Percentiles rank a stretch among this genome's conserved stretches.
Conservation (phyloP, 2,888 invertebrate genomes). For the Ctenicera cuprea region DNA sequence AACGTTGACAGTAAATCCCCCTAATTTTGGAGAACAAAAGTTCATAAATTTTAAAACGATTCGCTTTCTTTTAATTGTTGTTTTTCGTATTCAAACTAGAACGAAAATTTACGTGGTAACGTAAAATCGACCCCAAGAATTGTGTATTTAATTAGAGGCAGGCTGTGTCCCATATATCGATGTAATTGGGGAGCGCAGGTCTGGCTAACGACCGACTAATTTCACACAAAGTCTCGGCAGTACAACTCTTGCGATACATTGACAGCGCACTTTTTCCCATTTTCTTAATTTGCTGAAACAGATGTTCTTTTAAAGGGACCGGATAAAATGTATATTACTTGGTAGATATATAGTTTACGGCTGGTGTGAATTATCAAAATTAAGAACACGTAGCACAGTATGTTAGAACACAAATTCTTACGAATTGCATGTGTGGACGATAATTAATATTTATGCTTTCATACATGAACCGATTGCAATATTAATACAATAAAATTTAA, state of each 20-base stretch:
- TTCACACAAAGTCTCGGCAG: constrained; percentile 51
- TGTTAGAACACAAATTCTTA: too few relatives aligned
- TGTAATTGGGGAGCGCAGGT: constrained; percentile 58
- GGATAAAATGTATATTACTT: background rate
- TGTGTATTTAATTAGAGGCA: constrained; percentile 61
- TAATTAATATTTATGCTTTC: too few relatives aligned
- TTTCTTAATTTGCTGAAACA: constrained; percentile 9
- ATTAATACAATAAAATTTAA: too few relatives aligned
- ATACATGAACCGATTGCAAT: too few relatives aligned
- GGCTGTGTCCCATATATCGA: constrained; percentile 59
- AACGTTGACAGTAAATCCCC: too few relatives aligned
- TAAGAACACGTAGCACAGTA: too few relatives aligned
- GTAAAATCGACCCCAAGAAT: constrained; percentile 50
- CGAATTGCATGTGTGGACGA: too few relatives aligned
- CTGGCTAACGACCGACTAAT: constrained; percentile 60
- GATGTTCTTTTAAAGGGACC: background rate
- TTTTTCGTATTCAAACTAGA: constrained; percentile 24
- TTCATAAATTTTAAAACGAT: background rate
- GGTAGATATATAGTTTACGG: too few relatives aligned
- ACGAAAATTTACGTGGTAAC: constrained; percentile 17
- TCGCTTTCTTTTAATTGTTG: background rate
- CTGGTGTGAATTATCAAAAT: too few relatives aligned
- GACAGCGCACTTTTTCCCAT: constrained; percentile 30
- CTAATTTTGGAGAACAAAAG: background rate
- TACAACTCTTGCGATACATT: constrained; percentile 43